phyloP scores from a whole-genome alignment of 2,888 invertebrate species.

The Orthonevra nobilis region DNA sequence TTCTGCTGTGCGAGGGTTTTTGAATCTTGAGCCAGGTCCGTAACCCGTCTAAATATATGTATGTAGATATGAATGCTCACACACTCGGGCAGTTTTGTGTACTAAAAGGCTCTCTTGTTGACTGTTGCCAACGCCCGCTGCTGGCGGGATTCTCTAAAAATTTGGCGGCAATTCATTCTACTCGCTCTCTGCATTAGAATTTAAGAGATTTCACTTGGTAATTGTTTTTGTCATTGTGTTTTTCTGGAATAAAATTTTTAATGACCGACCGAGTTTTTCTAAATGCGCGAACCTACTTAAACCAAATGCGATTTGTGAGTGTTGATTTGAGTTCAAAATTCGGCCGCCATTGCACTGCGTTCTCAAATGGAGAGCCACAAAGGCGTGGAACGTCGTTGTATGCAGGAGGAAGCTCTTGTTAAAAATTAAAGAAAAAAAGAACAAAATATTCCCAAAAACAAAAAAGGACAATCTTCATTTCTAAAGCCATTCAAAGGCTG shows the following conservation, averaged over 20 bases:
- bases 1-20: slow-evolving; percentile 35
- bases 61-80: too few species aligned
- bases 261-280: slow-evolving; percentile 19
- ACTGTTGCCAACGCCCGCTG: slow-evolving; percentile 20
- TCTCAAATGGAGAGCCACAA: slow-evolving; percentile 28
- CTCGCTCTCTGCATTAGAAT: slow-evolving; percentile 7
- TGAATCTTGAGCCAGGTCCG: slow-evolving; percentile 28
- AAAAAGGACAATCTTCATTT: slow-evolving; percentile 2
- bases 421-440: not conserved
- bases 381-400: slow-evolving; percentile 34
- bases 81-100: slow-evolving; percentile 4
- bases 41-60: too few species aligned
- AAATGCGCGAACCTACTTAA: too few species aligned
- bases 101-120: slow-evolving; percentile 46
- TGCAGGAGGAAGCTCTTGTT: slow-evolving; percentile 13
- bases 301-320: too few species aligned
- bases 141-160: slow-evolving; percentile 5
- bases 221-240: too few species aligned
- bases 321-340: slow-evolving; percentile 24
- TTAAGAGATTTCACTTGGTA: slow-evolving; percentile 39
- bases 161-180: slow-evolving; percentile 7
- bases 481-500: slow-evolving; percentile 38
- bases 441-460: not conserved
- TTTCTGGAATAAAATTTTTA: slow-evolving; percentile 28
- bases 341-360: slow-evolving; percentile 25